phyloP scores from a whole-genome alignment of 1,140 invertebrate genomes.

The Penaeus japonicus region DNA sequence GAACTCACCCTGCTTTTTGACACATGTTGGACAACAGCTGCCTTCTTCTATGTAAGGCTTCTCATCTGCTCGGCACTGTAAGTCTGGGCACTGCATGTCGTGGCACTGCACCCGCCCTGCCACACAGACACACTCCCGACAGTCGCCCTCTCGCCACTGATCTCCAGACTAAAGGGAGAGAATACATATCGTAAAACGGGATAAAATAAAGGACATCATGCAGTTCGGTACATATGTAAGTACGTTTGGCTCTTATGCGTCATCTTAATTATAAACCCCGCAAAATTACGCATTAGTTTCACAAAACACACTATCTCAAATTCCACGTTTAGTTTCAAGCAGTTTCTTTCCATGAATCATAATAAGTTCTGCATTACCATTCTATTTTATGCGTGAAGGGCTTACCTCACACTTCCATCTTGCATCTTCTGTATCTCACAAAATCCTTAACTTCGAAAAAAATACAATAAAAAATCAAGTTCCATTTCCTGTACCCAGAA shows the following conservation, averaged over 20 bases:
- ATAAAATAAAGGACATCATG: no score
- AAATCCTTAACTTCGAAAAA: neutral
- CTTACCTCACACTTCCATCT: no score
- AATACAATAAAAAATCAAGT: neutral
- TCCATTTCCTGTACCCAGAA: neutral
- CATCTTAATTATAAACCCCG: no score
- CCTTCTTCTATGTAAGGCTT: conserved; percentile 22
- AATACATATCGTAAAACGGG: no score
- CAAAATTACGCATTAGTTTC: no score
- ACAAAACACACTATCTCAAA: no score
- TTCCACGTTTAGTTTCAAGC: no score
- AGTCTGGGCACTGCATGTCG: neutral
- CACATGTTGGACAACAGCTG: conserved; percentile 34
- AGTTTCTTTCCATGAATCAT: no score
- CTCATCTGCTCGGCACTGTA: conserved; percentile 11
- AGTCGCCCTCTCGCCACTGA: conserved; percentile 27
- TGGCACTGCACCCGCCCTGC: conserved; percentile 27
- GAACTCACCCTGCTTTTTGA: conserved; percentile 31
- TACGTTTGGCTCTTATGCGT: no score
- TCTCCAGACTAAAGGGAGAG: conserved; percentile 4
- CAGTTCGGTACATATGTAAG: no score
- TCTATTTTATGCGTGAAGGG: no score
- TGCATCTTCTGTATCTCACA: neutral
- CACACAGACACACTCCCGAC: conserved; percentile 32
- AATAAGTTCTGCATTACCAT: no score